Evolutionary conservation across 2,113 vertebrate species (phyloP), one percentile per base, ranked within the genome.

Genomic region (Sprattus sprattus): DNA sequence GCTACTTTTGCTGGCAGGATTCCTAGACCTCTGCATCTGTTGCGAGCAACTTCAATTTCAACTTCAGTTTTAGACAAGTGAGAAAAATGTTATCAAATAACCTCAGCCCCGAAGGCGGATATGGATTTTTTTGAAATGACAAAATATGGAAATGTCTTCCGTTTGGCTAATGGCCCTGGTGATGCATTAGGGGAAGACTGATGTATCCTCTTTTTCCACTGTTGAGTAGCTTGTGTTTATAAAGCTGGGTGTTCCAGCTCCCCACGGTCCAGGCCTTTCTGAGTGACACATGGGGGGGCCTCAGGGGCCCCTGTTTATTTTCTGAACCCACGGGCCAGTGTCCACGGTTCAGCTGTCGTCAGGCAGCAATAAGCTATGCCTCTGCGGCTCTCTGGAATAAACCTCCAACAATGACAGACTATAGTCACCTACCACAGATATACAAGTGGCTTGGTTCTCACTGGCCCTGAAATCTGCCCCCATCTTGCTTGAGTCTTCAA

Each of bases 281-380:
- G 85, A 88, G 83, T 87, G 91, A 90, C 86, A 88, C 87, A 85
- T 85, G 86, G 84, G 86, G 86, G 84, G 83, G 67, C 83, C n/a
- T 81, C 84, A 88, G 89, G 90, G 85, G 54, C 78, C 39, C 49
- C 49, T 90, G 81, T 93, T 92, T 94, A 94, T 94, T 94, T 94
- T 92, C 92, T 91, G 91, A 92, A 84, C 87, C 45, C 81, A 84
- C 8, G 81, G 86, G 81, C 85, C 84, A 11, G 87, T 83, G 85
- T 90, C 57, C 84, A 88, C 75, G 88, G 86, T 89, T 92, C 87
- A 89, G 88, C 88, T 91, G 91, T 93, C 91, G 89, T 88, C 88
- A 82, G 57, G 88, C 90, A 88, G 90, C 88, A 90, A 39, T 89
- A 90, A 87, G 86, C 84, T 88, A 90, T 39, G 85, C 83, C 91